Percentiles rank a stretch among this genome's conserved stretches.
These are phyloP conservation scores for Neodiprion fabricii DNA, from an alignment of 1,140 invertebrate genomes.

Conservation along the genomic window DNA sequence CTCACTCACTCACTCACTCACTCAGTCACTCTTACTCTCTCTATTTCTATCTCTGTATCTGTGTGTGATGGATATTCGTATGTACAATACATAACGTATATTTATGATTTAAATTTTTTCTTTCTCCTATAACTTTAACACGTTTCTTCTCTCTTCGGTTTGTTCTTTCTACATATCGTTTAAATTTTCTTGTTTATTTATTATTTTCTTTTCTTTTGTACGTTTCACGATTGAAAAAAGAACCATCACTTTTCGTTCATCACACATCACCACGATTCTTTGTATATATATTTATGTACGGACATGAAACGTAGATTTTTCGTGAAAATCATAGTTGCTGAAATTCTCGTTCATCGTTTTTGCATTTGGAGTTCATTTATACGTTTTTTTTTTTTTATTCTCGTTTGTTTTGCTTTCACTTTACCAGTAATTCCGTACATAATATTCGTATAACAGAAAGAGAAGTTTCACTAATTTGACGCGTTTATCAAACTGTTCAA, in stretches of 20 bases:
- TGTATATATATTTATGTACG: background rate
- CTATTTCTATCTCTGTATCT: slow-evolving; percentile 14
- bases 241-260: slow-evolving; percentile 18
- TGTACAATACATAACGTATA: too few relatives aligned
- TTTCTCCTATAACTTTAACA: slow-evolving; percentile 19
- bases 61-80: background rate
- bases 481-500: too few relatives aligned
- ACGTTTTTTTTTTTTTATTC: too few relatives aligned
- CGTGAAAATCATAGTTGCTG: too few relatives aligned
- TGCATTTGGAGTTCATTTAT: too few relatives aligned
- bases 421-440: slow-evolving; percentile 22
- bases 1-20: slow-evolving; percentile 10
- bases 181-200: slow-evolving; percentile 24
- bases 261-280: background rate
- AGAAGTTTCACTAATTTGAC: too few relatives aligned
- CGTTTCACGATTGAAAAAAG: slow-evolving; percentile 21
- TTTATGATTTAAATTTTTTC: too few relatives aligned
- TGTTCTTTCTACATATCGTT: slow-evolving; percentile 17
- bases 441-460: too few relatives aligned
- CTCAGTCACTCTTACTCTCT: slow-evolving; percentile 7
- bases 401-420: background rate
- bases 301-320: slow-evolving; percentile 16
- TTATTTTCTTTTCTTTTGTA: slow-evolving; percentile 16
- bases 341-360: too few relatives aligned
- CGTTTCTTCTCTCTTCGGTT: slow-evolving; percentile 32